These are phyloP conservation scores for Lycodopsis pacificus DNA, from an alignment of 2,797 vertebrate genomes.

Conservation along the genomic window DNA sequence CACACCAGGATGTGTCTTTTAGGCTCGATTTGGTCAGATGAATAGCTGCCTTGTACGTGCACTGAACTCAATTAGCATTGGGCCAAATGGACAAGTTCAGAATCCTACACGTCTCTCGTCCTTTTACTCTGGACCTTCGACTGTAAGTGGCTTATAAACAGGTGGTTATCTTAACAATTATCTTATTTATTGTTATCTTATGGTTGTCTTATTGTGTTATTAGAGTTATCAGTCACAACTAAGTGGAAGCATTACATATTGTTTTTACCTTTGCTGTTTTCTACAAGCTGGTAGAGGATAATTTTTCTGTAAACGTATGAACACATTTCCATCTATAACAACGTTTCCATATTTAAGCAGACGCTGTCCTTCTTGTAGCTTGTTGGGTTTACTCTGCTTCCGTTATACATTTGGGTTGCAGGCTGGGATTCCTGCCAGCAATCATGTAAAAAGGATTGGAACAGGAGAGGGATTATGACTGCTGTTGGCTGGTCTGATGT, in stretches of 20 bases:
- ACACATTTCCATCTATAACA: constrained; percentile 13
- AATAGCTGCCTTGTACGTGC: constrained; percentile 35
- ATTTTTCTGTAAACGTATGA: neutral
- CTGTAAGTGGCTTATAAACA: neutral
- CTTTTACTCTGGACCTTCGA: neutral
- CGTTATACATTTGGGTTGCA: constrained; percentile 9
- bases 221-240: neutral
- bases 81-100: constrained; percentile 21
- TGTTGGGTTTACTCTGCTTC: constrained; percentile 33
- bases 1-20: constrained; percentile 38
- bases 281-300: neutral
- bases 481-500: constrained; percentile 43
- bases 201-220: too few species aligned
- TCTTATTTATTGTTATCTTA: too few species aligned
- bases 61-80: constrained; percentile 43
- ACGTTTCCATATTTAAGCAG: constrained; percentile 11
- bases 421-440: constrained; percentile 50
- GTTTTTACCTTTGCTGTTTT: neutral
- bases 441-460: constrained; percentile 65
- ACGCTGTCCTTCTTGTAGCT: neutral
- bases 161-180: neutral
- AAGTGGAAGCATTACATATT: neutral
- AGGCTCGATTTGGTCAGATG: constrained; percentile 30
- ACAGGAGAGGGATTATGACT: constrained; percentile 55
- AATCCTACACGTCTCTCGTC: constrained; percentile 6